Base-by-base conservation (phyloP, 2,797 vertebrate genomes). In the Falco peregrinus region DNA sequence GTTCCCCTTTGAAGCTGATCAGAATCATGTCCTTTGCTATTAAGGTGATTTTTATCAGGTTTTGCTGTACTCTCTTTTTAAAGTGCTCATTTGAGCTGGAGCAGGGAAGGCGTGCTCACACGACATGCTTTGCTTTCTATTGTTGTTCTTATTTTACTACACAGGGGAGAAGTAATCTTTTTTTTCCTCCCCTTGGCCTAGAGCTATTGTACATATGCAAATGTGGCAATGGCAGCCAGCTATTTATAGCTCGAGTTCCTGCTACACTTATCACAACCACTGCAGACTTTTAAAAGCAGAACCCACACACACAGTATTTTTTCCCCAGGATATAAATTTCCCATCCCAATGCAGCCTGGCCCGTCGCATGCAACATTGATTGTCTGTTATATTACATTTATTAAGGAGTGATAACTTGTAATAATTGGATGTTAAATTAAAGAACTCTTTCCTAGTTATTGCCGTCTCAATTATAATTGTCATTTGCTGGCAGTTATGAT, bases 401-500 rank as follows among this genome's bases (percentile, higher is more conserved):
- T 99, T 99, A 99, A 99, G 98, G 98, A 99, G 98, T 99, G 99
- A 99, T 99, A 99, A 99, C 99, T 99, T 99, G 99, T 99, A 99
- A 99, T 99, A 99, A 99, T 99, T 99, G 99, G 99, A 99, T 99
- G 99, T 99, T 99, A 99, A 99, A 99, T 99, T 99, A 99, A 99
- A 99, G 99, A 98, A 98, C 99, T 99, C 99, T 99, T 98, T 98
- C 98, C 98, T 98, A 98, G 98, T 99, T 99, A 99, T 99, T 99
- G 99, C 99, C 98, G 98, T 99, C 99, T 99, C 99, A 99, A 99
- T 99, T 99, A 99, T 99, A 99, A 99, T 99, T 99, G 99, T 99
- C 99, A 99, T 98, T 98, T 98, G 98, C 98, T 99, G 99, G 99
- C 99, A 99, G 99, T 99, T 99, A 99, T 98, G 98, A 99, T 99